A percentile compares a stretch with the other conserved stretches of the same genome.
phyloP scores from a whole-genome alignment of 2,113 vertebrate genomes.

The Reinhardtius hippoglossoides region DNA sequence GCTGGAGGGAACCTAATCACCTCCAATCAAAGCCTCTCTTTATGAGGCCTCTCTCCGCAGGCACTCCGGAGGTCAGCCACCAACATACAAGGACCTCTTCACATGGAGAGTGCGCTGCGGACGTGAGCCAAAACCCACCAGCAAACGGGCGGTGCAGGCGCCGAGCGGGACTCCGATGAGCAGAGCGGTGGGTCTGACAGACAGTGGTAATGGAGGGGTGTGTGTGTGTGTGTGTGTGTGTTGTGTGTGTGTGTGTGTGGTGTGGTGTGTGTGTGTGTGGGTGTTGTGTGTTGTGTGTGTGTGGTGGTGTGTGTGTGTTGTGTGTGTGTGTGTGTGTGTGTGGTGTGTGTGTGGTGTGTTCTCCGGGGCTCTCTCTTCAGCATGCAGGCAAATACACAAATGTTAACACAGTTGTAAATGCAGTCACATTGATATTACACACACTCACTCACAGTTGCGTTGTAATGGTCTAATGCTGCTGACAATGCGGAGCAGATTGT shows the following conservation, averaged over 20 bases:
- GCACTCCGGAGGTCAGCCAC: slow-evolving; percentile 48
- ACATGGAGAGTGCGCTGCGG: slow-evolving; percentile 6
- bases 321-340: slow-evolving; percentile 19
- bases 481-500: slow-evolving; percentile 28
- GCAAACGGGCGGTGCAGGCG: neutral
- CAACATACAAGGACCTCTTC: slow-evolving; percentile 60
- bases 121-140: slow-evolving; percentile 14
- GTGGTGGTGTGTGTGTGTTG: slow-evolving; percentile 23
- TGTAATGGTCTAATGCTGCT: slow-evolving; percentile 19
- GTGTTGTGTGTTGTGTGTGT: slow-evolving; percentile 25
- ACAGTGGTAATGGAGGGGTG: slow-evolving; percentile 9
- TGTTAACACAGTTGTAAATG: slow-evolving; percentile 37
- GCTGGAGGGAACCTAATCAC: slow-evolving; percentile 31
- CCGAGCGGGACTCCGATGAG: neutral
- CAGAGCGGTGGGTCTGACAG: slow-evolving; percentile 20
- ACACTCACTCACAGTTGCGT: neutral
- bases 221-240: slow-evolving; percentile 19
- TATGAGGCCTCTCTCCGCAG: slow-evolving; percentile 32
- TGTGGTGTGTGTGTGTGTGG: slow-evolving; percentile 18
- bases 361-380: slow-evolving; percentile 18
- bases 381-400: slow-evolving; percentile 29
- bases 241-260: slow-evolving; percentile 28
- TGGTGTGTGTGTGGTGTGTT: slow-evolving; percentile 21
- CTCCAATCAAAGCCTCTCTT: slow-evolving; percentile 62
- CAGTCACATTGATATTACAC: neutral